These are phyloP conservation scores for Lissocephala sabroskyi DNA, from an alignment of 2,888 invertebrate genomes.

Conservation along the genomic window DNA sequence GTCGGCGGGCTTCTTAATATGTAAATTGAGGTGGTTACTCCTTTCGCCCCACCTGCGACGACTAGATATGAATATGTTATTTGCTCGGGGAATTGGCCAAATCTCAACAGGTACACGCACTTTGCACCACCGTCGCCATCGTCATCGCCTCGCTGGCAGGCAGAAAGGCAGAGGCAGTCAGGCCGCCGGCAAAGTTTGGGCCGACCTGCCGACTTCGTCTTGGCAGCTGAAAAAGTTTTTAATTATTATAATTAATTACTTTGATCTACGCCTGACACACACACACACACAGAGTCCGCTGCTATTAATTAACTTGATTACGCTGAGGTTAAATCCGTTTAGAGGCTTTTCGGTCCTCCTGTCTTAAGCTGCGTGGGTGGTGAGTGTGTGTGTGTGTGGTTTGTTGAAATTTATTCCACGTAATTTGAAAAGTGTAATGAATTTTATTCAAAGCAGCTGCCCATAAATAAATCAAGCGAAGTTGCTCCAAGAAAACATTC, in stretches of 20 bases:
- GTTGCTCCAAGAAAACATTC: not conserved
- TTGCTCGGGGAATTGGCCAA: conserved; percentile 67
- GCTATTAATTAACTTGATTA: conserved; percentile 63
- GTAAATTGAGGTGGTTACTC: conserved; percentile 6
- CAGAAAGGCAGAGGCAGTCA: too few species aligned
- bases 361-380: conserved; percentile 1
- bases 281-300: conserved; percentile 18
- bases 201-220: not conserved
- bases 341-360: too few species aligned
- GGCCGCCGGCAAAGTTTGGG: conserved; percentile 4
- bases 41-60: conserved; percentile 12
- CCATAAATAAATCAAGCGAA: too few species aligned
- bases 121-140: too few species aligned
- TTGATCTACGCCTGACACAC: conserved; percentile 47
- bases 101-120: conserved; percentile 71
- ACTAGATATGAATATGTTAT: conserved; percentile 68
- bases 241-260: conserved; percentile 66
- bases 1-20: conserved; percentile 5
- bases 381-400: conserved; percentile 9
- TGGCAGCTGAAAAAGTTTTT: conserved; percentile 46
- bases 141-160: too few species aligned
- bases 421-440: conserved; percentile 50
- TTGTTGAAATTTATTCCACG: conserved; percentile 54
- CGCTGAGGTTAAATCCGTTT: conserved; percentile 56
- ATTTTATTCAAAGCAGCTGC: conserved; percentile 38